Conservation (phyloP, 2,113 vertebrate genomes). For the Eubucco bourcierii region DNA sequence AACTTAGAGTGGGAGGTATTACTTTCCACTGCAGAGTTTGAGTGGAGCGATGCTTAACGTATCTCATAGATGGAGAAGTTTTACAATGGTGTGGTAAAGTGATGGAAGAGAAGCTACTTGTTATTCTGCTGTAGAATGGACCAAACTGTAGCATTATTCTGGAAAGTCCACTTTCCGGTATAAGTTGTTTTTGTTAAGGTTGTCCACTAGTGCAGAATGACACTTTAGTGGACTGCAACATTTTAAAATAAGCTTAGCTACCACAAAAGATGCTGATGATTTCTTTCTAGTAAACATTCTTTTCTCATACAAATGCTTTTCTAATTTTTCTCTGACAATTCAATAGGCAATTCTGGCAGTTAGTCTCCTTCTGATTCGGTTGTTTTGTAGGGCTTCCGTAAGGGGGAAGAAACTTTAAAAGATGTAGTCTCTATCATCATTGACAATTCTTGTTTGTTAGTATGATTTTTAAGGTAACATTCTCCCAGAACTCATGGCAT, state of each 20-base stretch:
- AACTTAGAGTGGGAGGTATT: not conserved
- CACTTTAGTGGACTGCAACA: not conserved
- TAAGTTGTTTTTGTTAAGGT: not conserved
- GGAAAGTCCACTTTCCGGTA: not conserved
- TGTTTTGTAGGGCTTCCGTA: not conserved
- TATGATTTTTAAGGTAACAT: not conserved
- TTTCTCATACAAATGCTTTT: not conserved
- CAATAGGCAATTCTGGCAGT: not conserved
- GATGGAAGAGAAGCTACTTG: not conserved
- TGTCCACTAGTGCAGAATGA: not conserved
- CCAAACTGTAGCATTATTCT: not conserved
- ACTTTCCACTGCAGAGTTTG: fast-evolving
- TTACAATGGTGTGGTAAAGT: not conserved
- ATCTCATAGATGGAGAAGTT: not conserved
- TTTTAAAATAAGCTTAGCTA: not conserved
- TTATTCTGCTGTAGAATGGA: not conserved
- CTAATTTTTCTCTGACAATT: not conserved
- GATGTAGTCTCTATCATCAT: not conserved
- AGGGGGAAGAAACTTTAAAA: not conserved
- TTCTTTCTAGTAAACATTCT: not conserved
- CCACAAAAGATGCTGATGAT: not conserved
- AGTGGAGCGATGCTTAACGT: not conserved
- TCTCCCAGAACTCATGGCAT: not conserved
- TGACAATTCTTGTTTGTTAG: not conserved
- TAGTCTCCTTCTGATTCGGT: not conserved